phyloP scores from a whole-genome alignment of 1,140 invertebrate genomes.

The Aphis gossypii region DNA sequence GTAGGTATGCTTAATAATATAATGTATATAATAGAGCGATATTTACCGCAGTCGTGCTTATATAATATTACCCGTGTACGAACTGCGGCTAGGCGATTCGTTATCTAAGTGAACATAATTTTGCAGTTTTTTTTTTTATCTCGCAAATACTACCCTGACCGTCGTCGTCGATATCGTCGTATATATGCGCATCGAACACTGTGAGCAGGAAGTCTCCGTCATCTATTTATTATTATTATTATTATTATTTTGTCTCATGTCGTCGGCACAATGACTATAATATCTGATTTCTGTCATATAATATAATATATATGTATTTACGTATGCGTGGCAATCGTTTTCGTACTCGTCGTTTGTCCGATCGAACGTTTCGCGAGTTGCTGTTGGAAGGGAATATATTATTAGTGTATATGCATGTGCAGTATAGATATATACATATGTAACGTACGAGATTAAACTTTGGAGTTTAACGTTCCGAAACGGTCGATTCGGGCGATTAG shows the following conservation, averaged over 20 bases:
- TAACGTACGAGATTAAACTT: constrained; percentile 24
- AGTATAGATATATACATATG: background rate
- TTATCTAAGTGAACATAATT: too few relatives aligned
- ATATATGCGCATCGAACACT: too few relatives aligned
- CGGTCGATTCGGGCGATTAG: constrained; percentile 12
- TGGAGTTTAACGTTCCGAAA: constrained; percentile 21
- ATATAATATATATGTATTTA: background rate
- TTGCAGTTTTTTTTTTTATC: too few relatives aligned
- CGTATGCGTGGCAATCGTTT: background rate
- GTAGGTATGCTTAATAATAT: background rate
- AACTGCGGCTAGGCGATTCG: background rate
- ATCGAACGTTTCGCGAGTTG: background rate
- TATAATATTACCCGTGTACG: background rate
- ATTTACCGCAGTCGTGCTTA: background rate
- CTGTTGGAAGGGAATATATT: constrained; percentile 10
- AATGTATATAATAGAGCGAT: background rate
- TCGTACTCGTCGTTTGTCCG: background rate
- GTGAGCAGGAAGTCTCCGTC: too few relatives aligned
- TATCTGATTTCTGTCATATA: background rate
- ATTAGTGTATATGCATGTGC: background rate
- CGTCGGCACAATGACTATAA: too few relatives aligned
- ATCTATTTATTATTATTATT: too few relatives aligned
- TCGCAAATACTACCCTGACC: too few relatives aligned
- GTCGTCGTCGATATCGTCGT: too few relatives aligned
- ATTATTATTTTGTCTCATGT: too few relatives aligned